Percentiles rank a stretch among this genome's conserved stretches.
phyloP scores from a whole-genome alignment of 2,113 vertebrate genomes.

The Procapra przewalskii region DNA sequence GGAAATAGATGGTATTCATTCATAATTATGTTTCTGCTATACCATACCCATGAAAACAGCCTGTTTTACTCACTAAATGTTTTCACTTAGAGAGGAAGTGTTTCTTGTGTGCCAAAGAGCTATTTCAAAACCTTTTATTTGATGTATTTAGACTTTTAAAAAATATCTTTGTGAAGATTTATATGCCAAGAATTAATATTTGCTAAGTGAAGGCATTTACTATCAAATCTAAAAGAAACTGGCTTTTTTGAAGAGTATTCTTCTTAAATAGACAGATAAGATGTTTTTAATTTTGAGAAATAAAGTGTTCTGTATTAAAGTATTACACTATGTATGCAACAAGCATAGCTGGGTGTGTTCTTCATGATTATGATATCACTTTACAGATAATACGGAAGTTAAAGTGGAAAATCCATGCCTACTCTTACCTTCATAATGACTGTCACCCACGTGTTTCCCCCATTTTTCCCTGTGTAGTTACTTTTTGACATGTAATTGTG shows the following conservation, averaged over 20 bases:
- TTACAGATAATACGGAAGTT: slow-evolving; percentile 19
- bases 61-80: not conserved
- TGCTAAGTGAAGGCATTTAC: slow-evolving; percentile 1
- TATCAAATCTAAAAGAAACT: not conserved
- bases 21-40: not conserved
- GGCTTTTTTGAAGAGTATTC: not conserved
- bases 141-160: not conserved
- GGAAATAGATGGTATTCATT: not conserved
- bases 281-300: not conserved
- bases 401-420: not conserved
- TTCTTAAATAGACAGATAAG: not conserved
- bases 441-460: not conserved
- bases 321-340: not conserved
- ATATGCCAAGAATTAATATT: slow-evolving; percentile 18
- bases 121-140: not conserved
- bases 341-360: not conserved
- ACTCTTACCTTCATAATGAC: not conserved
- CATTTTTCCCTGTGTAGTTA: not conserved
- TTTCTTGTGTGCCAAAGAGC: not conserved
- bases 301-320: not conserved
- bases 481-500: not conserved
- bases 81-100: slow-evolving; percentile 33
- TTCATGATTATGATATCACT: not conserved
- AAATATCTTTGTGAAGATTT: not conserved
- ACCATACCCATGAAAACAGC: not conserved